phyloP scores from a whole-genome alignment of 2,113 vertebrate species.

The Platichthys flesus region DNA sequence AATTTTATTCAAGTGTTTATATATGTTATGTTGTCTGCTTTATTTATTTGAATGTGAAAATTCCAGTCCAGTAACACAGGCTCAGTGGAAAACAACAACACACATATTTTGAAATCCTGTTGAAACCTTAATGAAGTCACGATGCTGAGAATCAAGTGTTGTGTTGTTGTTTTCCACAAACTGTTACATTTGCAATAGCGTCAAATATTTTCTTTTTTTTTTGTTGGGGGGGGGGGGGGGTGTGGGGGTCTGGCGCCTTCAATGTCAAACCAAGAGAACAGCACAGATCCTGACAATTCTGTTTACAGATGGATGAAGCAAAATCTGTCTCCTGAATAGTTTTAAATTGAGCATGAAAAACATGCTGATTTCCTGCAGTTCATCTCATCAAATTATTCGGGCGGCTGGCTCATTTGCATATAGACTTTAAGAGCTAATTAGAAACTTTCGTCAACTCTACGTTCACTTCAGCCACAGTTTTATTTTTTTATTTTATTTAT shows the following conservation, averaged over 20 bases:
- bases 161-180: conserved; percentile 7
- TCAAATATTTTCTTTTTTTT: not conserved
- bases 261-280: conserved; percentile 10
- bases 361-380: conserved; percentile 49
- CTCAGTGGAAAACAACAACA: not conserved
- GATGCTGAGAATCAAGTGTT: not conserved
- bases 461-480: conserved; percentile 8
- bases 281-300: conserved; percentile 18
- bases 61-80: no score
- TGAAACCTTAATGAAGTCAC: conserved; percentile 17
- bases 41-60: not conserved
- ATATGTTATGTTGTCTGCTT: not conserved
- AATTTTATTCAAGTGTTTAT: not conserved
- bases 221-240: no score
- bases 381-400: conserved; percentile 42
- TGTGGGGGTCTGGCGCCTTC: not conserved
- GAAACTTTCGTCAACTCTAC: conserved; percentile 31
- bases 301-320: conserved; percentile 14
- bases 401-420: conserved; percentile 34
- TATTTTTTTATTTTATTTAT: not conserved
- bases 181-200: conserved; percentile 6
- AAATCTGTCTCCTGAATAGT: conserved; percentile 23
- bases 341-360: conserved; percentile 38
- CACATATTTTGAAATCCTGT: not conserved
- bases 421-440: conserved; percentile 46